phyloP scores from a whole-genome alignment of 1,140 invertebrate genomes.

The Zaprionus ghesquierei region DNA sequence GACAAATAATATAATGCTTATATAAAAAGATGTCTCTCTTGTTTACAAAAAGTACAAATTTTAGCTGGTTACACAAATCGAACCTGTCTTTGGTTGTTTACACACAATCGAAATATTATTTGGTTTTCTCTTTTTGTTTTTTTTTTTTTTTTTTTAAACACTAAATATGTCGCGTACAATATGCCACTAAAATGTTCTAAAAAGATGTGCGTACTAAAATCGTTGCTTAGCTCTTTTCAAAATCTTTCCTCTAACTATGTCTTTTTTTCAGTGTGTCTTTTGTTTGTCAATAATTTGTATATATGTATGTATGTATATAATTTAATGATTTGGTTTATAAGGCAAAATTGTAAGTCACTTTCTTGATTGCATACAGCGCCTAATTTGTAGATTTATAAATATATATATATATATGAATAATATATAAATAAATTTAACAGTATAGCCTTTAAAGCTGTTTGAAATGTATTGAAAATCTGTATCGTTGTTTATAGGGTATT shows the following conservation, averaged over 20 bases:
- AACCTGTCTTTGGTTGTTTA: not conserved
- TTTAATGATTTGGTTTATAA: constrained; percentile 58
- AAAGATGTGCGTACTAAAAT: constrained; percentile 56
- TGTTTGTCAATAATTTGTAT: constrained; percentile 8
- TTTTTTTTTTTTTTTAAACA: constrained; percentile 2
- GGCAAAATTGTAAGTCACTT: constrained; percentile 67
- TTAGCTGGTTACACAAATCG: constrained; percentile 22
- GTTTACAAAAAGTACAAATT: constrained; percentile 47
- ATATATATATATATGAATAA: constrained; percentile 37
- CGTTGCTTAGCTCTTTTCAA: constrained; percentile 21
- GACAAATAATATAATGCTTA: constrained; percentile 51
- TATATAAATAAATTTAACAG: constrained; percentile 39
- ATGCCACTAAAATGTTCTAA: constrained; percentile 46
- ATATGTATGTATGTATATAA: constrained; percentile 30
- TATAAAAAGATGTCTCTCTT: constrained; percentile 20
- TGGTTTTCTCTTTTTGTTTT: no score
- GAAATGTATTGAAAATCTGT: constrained; percentile 56
- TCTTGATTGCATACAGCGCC: constrained; percentile 69
- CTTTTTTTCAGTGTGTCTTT: constrained; percentile 6
- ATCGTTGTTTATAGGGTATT: constrained; percentile 26
- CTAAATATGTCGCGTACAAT: constrained; percentile 27
- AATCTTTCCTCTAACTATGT: not conserved
- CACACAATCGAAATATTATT: not conserved
- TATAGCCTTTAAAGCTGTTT: constrained; percentile 48
- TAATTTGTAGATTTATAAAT: constrained; percentile 38